Evolutionary conservation across 1,140 invertebrate species (phyloP), one percentile per base, ranked within the genome.

Genomic region (Cheumatopsyche charites): DNA sequence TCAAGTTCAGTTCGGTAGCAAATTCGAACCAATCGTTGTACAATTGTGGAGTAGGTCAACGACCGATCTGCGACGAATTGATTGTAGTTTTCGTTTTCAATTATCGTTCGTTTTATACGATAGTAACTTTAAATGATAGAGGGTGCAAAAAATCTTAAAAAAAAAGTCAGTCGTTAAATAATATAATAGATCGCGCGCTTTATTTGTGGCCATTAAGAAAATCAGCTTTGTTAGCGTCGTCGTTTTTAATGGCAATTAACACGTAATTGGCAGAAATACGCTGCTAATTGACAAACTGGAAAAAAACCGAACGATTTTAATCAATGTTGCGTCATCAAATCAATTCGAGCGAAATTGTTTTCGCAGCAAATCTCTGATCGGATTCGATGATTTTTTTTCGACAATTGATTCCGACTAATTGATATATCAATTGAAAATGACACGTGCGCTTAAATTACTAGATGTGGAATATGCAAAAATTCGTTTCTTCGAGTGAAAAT

Each of bases 221-320:
- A 58, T 58, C 19, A 58, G 21, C 55, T 58, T 58, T 58, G 55
- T 58, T 58, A 58, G 21, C 21, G 13, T 52, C 47, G 19, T 52
- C 55, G 23, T 58, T 58, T 58, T 12, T 58, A 58, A 58, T 58
- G 19, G 21, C 55, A 58, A 58, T 58, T 58, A 58, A 58, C 55
- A 21, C 55, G 55, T 58, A 58, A 58, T 58, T 58, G 55, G 55
- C 55, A 58, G 55, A 58, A 58, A 58, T 58, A 58, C 55, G 21
- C 21, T 58, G 55, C 21, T 58, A 58, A 58, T 58, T 58, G 55
- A 58, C 55, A 58, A 58, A 58, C 19, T 58, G 55, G 55, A 58
- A 58, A 58, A 55, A 58, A 58, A 58, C 55, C 23, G 55, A 26
- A 36, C 7, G 23, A 58, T 58, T 58, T 58, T 26, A 58, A 58